A percentile compares a stretch with the other conserved stretches of the same genome.
Conservation (phyloP, 2,888 invertebrate species). For the Conops quadrifasciatus region DNA sequence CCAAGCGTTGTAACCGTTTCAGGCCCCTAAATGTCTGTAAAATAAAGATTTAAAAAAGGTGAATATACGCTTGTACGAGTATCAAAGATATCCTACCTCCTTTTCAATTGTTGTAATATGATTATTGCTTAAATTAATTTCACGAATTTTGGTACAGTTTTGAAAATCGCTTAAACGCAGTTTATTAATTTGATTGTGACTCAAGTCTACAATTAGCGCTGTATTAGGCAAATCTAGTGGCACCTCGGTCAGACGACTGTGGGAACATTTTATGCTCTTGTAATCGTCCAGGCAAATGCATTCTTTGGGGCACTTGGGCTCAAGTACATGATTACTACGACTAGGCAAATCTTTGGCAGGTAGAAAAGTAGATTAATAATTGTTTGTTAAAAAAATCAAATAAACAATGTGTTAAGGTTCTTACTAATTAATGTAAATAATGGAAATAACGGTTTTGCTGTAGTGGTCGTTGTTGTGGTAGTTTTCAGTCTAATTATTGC, state of each 20-base stretch:
- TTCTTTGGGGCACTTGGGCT: slow-evolving; percentile 58
- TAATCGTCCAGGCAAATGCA: slow-evolving; percentile 60
- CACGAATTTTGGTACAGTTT: slow-evolving; percentile 55
- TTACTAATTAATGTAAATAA: slow-evolving; percentile 28
- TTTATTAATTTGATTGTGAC: slow-evolving; percentile 58
- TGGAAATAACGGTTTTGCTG: slow-evolving; percentile 24
- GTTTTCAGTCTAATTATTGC: slow-evolving; percentile 30
- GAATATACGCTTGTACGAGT: not conserved
- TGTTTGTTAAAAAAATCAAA: not conserved
- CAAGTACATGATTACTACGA: slow-evolving; percentile 57
- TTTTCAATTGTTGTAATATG: slow-evolving; percentile 53
- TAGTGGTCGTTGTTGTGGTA: slow-evolving; percentile 33
- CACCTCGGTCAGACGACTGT: slow-evolving; percentile 66
- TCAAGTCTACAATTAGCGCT: slow-evolving; percentile 60
- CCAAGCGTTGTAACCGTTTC: slow-evolving; percentile 57
- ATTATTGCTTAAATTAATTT: slow-evolving; percentile 60
- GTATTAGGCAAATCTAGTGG: slow-evolving; percentile 64
- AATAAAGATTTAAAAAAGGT: not conserved
- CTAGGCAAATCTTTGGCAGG: not conserved
- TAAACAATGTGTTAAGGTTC: slow-evolving; percentile 22
- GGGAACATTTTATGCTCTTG: slow-evolving; percentile 66
- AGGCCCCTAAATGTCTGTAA: slow-evolving; percentile 59
- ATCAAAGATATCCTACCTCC: slow-evolving; percentile 49
- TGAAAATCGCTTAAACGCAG: slow-evolving; percentile 56
- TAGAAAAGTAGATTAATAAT: not conserved